These are phyloP conservation scores for Melinopterus prodromus DNA, from an alignment of 2,888 invertebrate genomes.

Conservation along the genomic window DNA sequence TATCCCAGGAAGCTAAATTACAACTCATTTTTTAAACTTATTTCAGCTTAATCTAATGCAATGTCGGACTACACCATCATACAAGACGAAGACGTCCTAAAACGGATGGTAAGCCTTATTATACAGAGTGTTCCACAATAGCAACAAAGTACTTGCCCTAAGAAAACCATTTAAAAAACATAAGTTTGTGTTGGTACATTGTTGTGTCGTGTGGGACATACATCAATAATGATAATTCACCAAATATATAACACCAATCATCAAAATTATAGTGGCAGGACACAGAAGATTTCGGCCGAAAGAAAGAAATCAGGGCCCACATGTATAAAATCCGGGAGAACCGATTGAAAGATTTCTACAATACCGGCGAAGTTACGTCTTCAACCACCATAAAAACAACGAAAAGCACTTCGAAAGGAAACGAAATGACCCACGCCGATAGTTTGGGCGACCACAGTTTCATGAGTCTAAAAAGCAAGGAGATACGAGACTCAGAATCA, in stretches of 20 bases:
- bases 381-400: slow-evolving; percentile 40
- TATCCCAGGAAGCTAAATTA: too few species aligned
- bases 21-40: neutral
- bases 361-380: slow-evolving; percentile 49
- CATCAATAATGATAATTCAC: too few species aligned
- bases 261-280: slow-evolving; percentile 77
- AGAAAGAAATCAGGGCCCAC: slow-evolving; percentile 86
- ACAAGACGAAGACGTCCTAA: slow-evolving; percentile 78
- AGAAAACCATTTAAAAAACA: neutral
- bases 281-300: slow-evolving; percentile 84
- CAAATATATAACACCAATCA: too few species aligned
- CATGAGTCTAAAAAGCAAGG: slow-evolving; percentile 79
- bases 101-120: slow-evolving; percentile 72
- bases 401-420: slow-evolving; percentile 40
- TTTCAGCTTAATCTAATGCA: neutral
- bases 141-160: neutral
- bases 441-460: slow-evolving; percentile 80
- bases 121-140: slow-evolving; percentile 10
- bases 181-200: neutral
- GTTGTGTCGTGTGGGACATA: neutral
- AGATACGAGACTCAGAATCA: slow-evolving; percentile 80
- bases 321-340: slow-evolving; percentile 86
- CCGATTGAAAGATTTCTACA: slow-evolving; percentile 77
- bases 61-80: slow-evolving; percentile 72
- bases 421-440: slow-evolving; percentile 67